These are phyloP conservation scores for Notarius quadriscutis DNA, from an alignment of 2,113 vertebrate genomes.

Conservation along the genomic window DNA sequence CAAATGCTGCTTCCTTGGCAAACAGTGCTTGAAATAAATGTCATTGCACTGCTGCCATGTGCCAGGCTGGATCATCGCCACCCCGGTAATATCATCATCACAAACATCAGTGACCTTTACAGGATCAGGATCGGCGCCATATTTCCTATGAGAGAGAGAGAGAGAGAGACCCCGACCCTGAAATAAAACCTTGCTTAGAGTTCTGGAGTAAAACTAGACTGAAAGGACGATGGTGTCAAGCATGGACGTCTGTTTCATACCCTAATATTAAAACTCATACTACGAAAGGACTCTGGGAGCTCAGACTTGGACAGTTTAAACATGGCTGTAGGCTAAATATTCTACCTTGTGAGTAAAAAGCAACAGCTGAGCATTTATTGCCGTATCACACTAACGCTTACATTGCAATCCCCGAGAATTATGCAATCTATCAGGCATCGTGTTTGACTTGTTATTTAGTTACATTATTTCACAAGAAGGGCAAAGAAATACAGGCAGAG, in stretches of 20 bases:
- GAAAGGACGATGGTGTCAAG: not conserved
- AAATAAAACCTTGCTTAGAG: not conserved
- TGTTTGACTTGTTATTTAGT: not conserved
- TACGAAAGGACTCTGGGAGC: not conserved
- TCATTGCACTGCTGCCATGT: not conserved
- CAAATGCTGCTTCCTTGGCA: not conserved
- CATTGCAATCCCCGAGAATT: not conserved
- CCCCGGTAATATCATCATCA: conserved; percentile 16
- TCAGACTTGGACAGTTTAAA: not conserved
- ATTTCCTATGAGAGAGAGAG: not conserved
- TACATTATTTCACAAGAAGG: not conserved
- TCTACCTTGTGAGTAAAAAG: not conserved
- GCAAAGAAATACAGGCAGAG: not conserved
- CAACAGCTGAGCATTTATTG: not conserved
- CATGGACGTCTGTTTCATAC: too few species aligned
- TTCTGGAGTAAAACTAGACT: not conserved
- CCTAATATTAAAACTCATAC: not conserved
- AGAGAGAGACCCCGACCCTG: not conserved
- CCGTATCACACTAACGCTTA: not conserved
- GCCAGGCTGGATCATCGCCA: conserved; percentile 13
- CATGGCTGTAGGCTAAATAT: not conserved
- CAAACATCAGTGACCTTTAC: not conserved
- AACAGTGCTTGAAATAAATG: not conserved
- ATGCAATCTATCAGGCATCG: not conserved
- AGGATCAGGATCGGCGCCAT: not conserved